These are phyloP conservation scores for Capreolus pygargus DNA, from an alignment of 2,113 vertebrate species.

Conservation along the genomic window DNA sequence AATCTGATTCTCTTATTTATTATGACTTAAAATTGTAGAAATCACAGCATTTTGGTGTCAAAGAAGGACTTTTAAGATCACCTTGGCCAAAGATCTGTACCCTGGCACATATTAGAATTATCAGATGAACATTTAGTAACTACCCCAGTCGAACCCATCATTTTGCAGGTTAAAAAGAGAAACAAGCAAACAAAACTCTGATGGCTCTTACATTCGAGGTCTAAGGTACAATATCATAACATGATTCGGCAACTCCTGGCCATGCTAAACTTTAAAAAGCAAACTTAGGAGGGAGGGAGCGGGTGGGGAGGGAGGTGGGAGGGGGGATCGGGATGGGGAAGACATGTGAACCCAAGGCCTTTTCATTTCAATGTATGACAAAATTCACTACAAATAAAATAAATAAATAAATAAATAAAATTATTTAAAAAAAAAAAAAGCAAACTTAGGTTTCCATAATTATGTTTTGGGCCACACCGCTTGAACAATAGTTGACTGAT, in stretches of 20 bases:
- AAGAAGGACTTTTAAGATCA: not conserved
- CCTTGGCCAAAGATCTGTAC: not conserved
- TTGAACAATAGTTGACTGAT: not conserved
- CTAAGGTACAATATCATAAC: not conserved
- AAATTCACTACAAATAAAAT: too few species aligned
- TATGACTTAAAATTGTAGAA: not conserved
- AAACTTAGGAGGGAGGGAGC: too few species aligned
- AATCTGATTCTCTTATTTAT: not conserved
- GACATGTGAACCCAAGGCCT: too few species aligned
- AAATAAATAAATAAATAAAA: too few species aligned
- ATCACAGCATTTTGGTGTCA: not conserved
- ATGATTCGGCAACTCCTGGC: not conserved
- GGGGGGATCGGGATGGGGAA: too few species aligned
- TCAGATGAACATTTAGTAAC: not conserved
- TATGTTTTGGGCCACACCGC: not conserved
- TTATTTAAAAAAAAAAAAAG: too few species aligned
- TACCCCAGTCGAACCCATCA: not conserved
- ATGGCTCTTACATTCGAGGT: not conserved
- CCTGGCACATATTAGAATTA: not conserved
- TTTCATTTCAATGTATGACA: too few species aligned
- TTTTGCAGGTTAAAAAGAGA: constrained; percentile 9
- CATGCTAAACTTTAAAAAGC: not conserved
- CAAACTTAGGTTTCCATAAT: not conserved
- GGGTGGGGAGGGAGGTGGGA: too few species aligned
- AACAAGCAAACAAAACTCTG: not conserved